Conservation (phyloP, 2,888 invertebrate genomes). For the Euclidia mi region DNA sequence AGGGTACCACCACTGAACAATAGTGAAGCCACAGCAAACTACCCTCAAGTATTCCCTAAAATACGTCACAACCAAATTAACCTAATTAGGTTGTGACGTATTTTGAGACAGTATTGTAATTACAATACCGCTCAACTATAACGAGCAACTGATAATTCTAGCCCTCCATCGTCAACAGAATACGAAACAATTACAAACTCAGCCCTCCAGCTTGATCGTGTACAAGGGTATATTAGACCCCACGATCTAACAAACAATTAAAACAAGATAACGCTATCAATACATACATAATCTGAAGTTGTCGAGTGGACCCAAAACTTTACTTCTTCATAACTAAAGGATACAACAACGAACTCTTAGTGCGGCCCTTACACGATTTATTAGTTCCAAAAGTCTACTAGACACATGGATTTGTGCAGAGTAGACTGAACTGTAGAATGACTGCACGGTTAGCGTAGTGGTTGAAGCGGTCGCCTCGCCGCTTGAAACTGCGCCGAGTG, state of each 20-base stretch:
- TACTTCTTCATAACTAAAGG: slow-evolving; percentile 33
- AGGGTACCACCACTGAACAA: too few relatives aligned
- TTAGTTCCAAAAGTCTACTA: slow-evolving; percentile 14
- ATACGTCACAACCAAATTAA: too few relatives aligned
- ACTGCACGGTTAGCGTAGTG: too few relatives aligned
- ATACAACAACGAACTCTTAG: slow-evolving; percentile 7
- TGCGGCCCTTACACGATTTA: slow-evolving; percentile 20
- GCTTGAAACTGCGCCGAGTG: too few relatives aligned
- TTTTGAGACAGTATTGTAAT: too few relatives aligned
- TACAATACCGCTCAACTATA: not conserved
- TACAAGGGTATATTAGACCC: slow-evolving; percentile 31
- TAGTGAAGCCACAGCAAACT: too few relatives aligned
- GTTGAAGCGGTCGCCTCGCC: too few relatives aligned
- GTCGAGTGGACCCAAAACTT: slow-evolving; percentile 33
- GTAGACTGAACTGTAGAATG: not conserved
- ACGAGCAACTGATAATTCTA: slow-evolving; percentile 1
- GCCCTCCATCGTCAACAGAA: slow-evolving; percentile 18
- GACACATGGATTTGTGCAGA: not conserved
- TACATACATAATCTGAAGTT: slow-evolving; percentile 28
- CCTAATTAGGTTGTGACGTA: too few relatives aligned
- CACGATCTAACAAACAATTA: slow-evolving; percentile 45
- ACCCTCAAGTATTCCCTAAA: too few relatives aligned
- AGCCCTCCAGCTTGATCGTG: slow-evolving; percentile 24
- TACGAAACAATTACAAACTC: slow-evolving; percentile 21
- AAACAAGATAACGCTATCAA: slow-evolving; percentile 49